phyloP scores from a whole-genome alignment of 2,797 vertebrate genomes.

The Schizothorax lantsangensis region DNA sequence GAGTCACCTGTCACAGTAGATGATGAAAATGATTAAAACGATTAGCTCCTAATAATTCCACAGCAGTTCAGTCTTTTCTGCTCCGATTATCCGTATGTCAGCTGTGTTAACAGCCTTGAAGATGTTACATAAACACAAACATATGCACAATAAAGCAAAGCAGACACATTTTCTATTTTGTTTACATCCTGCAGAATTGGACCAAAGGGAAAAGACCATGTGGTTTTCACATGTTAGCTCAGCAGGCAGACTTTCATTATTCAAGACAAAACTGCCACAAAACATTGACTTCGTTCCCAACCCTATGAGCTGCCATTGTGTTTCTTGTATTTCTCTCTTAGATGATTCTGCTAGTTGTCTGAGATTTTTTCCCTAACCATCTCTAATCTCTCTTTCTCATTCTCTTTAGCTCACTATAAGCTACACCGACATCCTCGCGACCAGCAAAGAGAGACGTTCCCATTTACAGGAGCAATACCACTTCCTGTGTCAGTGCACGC shows the following conservation, averaged over 20 bases:
- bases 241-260: conserved; percentile 23
- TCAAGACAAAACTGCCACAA: not conserved
- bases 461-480: conserved; percentile 84
- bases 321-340: not conserved
- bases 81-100: no score
- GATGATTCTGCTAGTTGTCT: not conserved
- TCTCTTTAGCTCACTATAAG: conserved; percentile 83
- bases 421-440: conserved; percentile 82
- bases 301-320: not conserved
- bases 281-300: not conserved
- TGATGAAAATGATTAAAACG: not conserved
- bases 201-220: not conserved
- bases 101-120: not conserved
- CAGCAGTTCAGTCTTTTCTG: not conserved
- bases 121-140: conserved; percentile 10
- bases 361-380: not conserved
- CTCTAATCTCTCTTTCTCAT: conserved; percentile 42
- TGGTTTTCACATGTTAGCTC: not conserved
- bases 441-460: conserved; percentile 76
- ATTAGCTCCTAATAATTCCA: not conserved
- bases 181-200: conserved; percentile 12
- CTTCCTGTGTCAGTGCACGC: conserved; percentile 81
- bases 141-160: conserved; percentile 10
- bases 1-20: not conserved
- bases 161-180: not conserved